A percentile compares a stretch with the other conserved stretches of the same genome.
Evolutionary conservation across 2,113 vertebrate genomes (phyloP).

Genomic region (Trichomycterus rosablanca): DNA sequence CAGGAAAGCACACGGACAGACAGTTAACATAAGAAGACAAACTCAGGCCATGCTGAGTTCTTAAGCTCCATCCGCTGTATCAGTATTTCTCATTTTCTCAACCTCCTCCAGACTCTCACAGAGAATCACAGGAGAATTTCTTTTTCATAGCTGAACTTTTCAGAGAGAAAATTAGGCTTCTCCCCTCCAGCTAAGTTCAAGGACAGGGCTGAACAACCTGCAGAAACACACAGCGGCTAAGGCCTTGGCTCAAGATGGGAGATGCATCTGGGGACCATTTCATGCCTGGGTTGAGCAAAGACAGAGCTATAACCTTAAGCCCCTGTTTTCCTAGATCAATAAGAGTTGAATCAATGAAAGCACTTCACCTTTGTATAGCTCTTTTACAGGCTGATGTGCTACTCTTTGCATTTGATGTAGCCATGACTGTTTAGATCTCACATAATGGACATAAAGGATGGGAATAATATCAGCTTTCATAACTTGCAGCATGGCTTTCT

Average conservation of each 20-base stretch:
- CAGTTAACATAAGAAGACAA: conserved; percentile 25
- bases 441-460: conserved; percentile 6
- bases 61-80: conserved; percentile 45
- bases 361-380: conserved; percentile 52
- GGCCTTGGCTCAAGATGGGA: conserved; percentile 61
- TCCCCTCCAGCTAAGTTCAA: conserved; percentile 69
- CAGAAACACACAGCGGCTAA: conserved; percentile 59
- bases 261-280: conserved; percentile 52
- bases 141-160: conserved; percentile 43
- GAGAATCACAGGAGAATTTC: conserved; percentile 37
- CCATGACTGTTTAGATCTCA: background rate
- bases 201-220: conserved; percentile 64
- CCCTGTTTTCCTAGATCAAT: conserved; percentile 51
- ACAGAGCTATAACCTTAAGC: conserved; percentile 50
- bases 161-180: conserved; percentile 65
- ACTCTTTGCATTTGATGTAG: conserved; percentile 18
- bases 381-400: conserved; percentile 38
- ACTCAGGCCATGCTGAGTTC: conserved; percentile 52
- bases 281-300: conserved; percentile 53
- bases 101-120: conserved; percentile 41
- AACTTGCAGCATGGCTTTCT: background rate
- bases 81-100: conserved; percentile 36
- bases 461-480: background rate
- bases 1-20: conserved; percentile 54
- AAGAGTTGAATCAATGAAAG: conserved; percentile 45